These are phyloP conservation scores for Drosophila parthenogenetica DNA, from an alignment of 2,888 invertebrate genomes.

Conservation along the genomic window DNA sequence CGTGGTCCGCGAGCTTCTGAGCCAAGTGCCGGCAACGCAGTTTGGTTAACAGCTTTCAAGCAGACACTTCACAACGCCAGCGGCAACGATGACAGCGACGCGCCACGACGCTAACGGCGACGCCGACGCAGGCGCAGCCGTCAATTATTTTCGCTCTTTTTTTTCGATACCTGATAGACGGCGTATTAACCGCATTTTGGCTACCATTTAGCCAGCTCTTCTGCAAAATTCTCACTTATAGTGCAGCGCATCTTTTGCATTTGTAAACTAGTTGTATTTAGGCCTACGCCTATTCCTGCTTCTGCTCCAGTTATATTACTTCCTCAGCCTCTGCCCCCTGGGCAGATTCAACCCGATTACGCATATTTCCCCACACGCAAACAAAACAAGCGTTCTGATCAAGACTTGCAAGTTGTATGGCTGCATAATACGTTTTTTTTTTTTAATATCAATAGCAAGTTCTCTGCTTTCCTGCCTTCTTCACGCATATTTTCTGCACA, in stretches of 20 bases:
- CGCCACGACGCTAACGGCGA: constrained; percentile 32
- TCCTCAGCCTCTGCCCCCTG: constrained; percentile 11
- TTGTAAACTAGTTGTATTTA: constrained; percentile 51
- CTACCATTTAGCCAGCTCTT: constrained; percentile 23
- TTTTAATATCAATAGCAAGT: constrained; percentile 5
- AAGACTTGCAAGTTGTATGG: constrained; percentile 37
- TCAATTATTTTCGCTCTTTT: constrained; percentile 67
- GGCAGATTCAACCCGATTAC: constrained; percentile 32
- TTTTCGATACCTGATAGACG: constrained; percentile 43
- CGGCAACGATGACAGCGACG: constrained; percentile 29
- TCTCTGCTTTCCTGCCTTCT: constrained; percentile 29
- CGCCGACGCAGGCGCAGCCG: constrained; percentile 25
- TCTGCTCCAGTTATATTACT: constrained; percentile 29
- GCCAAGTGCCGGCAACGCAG: constrained; percentile 58
- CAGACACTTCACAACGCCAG: constrained; percentile 24
- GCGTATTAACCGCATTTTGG: constrained; percentile 47
- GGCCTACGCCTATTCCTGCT: constrained; percentile 27
- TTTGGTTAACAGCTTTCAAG: constrained; percentile 78
- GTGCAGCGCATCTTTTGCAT: constrained; percentile 11
- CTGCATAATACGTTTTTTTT: constrained; percentile 32
- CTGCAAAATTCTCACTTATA: constrained; percentile 20
- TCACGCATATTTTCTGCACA: constrained; percentile 33
- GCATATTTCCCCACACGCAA: constrained; percentile 45
- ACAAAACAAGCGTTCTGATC: constrained; percentile 38
- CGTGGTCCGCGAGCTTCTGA: constrained; percentile 77